Conservation (phyloP, 2,113 vertebrate genomes). For the Ceyx margarethae region DNA sequence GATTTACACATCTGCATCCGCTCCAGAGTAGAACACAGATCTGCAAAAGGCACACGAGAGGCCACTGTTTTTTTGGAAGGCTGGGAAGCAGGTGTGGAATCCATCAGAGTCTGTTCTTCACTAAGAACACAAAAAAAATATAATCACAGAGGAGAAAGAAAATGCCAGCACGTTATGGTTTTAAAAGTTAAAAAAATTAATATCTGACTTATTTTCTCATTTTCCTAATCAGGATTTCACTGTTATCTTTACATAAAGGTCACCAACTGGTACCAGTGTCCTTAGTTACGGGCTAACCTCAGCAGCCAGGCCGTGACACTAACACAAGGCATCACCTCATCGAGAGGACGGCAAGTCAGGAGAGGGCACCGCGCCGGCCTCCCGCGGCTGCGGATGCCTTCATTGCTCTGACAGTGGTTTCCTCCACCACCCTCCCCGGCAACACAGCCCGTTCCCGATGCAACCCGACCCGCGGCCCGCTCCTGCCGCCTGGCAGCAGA, state of each 20-base stretch:
- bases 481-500: neutral
- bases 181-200: neutral
- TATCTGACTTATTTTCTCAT: neutral
- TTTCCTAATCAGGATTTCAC: neutral
- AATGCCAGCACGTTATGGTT: fast-evolving
- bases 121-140: neutral
- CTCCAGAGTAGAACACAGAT: conserved; percentile 89
- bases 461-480: neutral
- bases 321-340: fast-evolving
- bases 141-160: neutral
- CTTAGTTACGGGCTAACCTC: fast-evolving
- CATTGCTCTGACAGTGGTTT: fast-evolving
- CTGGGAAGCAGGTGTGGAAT: conserved; percentile 51
- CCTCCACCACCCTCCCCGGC: too few relatives aligned
- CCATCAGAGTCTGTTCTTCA: conserved; percentile 43
- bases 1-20: conserved; percentile 87
- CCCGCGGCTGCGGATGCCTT: neutral
- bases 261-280: fast-evolving
- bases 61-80: conserved; percentile 77
- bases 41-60: conserved; percentile 86
- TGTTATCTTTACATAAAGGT: fast-evolving
- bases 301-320: neutral
- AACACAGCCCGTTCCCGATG: neutral
- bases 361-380: neutral
- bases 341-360: fast-evolving